Base-by-base conservation (phyloP, 1,140 invertebrate genomes). In the Drosophila carrolli region DNA sequence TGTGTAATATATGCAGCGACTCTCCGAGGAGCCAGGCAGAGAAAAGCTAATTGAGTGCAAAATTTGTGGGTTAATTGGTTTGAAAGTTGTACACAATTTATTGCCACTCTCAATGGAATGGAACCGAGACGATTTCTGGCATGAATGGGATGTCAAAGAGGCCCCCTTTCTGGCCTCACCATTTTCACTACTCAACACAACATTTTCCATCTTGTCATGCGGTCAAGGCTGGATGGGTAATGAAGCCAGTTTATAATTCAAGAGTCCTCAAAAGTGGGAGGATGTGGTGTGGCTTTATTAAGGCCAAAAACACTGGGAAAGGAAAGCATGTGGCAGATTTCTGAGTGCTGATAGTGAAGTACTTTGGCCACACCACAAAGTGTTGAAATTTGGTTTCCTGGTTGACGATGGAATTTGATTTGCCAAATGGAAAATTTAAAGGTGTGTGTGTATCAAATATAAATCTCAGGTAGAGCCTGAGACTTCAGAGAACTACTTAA, bases 61-160 rank as follows among this genome's bases (percentile, higher is more conserved):
- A 88, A 83, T 88, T 83, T 83, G 57, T 50, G 58, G 62, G 50
- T 88, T 81, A 89, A 89, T 89, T 89, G 80, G 62, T 75, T 89
- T 72, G 57, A 80, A 89, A 89, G 60, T 80, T 71, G 40, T 48
- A 71, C 60, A 63, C 29, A 82, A 83, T 86, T 88, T 74, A 77
- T 82, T 71, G 61, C 40, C 47, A 46, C 35, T 59, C 73, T 63
- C 56, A 61, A 43, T 55, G 66, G 50, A 41, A 55, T 14, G 59
- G 61, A 65, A 27, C n/a, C 56, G 16, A 37, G 19, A 29, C 16
- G 9, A 67, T 63, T 62, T 29, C 38, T 50, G 47, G 29, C 27
- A 14, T 10, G 68, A 62, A 48, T 40, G 54, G 23, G 58, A 63
- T 74, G 59, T 72, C 67, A 73, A 38, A 40, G 47, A 48, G 14